Base-by-base conservation (phyloP, 92 coral and sea anemone genomes). In the Actinostola sp. region DNA sequence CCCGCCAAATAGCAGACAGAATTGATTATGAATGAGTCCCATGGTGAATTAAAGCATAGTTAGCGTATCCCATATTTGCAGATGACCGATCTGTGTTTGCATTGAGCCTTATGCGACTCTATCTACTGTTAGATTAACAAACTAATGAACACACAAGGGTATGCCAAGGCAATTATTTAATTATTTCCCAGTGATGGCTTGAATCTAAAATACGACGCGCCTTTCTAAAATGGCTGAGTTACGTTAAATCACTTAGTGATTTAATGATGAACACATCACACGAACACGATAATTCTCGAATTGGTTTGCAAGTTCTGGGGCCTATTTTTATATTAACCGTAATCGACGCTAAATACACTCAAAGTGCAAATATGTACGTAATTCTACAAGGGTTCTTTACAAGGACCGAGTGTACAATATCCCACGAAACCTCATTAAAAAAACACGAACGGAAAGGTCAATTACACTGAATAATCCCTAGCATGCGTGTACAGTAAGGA, bases 371-470 rank as follows among this genome's bases (percentile, higher is more conserved):
- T 53, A 24, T 24, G 29, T 53, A 25, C 60, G 25, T 53, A 25
- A 21, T 8, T 3, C 12, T 14, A 48, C 54, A 5, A 53, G 60
- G n/a, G 5, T 53, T 53, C 39, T 7, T 29, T 29, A 27, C 39
- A 57, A 6, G 13, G 24, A 27, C 36, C 27, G 1, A 30, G 38
- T 13, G 42, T 11, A 36, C 11, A 4, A 36, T 36, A 17, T 27
- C 63, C 15, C 36, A 12, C 39, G 38, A 30, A 30, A 27, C 39
- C 63, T 29, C 19, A 12, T 57, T n/a, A n/a, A 53, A n/a, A 27
- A 30, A 57, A 30, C 63, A 26, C 36, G 63, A 57, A 27, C 19
- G 63, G 10, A 7, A 36, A 68, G 74, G 74, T 68, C 74, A 68
- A 51, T 21, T 30, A 50, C 49, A 34, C 74, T 50, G 26, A 68